Conservation (phyloP, 2,797 vertebrate species). For the Echiichthys vipera region DNA sequence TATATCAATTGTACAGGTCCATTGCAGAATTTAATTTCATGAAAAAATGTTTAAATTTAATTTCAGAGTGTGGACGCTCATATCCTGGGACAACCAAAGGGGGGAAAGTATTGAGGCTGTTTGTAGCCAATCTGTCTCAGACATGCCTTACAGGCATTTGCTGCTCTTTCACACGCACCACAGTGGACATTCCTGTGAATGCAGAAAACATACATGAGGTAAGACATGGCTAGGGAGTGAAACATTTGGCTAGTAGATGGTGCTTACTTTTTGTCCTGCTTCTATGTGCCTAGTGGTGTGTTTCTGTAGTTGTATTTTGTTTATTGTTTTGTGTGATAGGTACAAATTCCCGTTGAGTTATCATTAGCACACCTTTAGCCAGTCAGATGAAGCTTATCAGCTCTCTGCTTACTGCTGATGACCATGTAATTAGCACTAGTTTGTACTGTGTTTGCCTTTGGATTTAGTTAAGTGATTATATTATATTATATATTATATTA, state of each 20-base stretch:
- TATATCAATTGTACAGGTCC: neutral
- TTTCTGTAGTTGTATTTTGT: neutral
- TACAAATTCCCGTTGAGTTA: neutral
- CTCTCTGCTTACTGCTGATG: neutral
- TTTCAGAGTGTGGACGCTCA: conserved; percentile 87
- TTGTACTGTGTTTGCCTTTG: conserved; percentile 3
- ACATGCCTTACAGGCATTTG: conserved; percentile 78
- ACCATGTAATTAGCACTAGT: neutral
- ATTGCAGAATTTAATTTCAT: neutral
- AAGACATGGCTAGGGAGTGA: too few relatives aligned
- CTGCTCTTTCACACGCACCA: conserved; percentile 81
- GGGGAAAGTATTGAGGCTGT: conserved; percentile 79
- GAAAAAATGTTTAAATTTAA: conserved; percentile 31
- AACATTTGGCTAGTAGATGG: too few relatives aligned
- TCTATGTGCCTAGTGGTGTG: neutral
- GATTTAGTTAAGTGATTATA: neutral
- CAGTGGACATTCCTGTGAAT: conserved; percentile 76
- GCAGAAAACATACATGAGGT: conserved; percentile 85
- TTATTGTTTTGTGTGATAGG: neutral
- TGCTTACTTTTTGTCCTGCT: too few relatives aligned
- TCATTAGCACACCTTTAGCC: neutral
- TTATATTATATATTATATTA: too few relatives aligned
- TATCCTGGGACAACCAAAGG: conserved; percentile 78
- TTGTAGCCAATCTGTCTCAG: conserved; percentile 74
- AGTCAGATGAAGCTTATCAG: neutral